These are phyloP conservation scores for Heliconius hortense DNA, from an alignment of 2,888 invertebrate species.

Conservation along the genomic window DNA sequence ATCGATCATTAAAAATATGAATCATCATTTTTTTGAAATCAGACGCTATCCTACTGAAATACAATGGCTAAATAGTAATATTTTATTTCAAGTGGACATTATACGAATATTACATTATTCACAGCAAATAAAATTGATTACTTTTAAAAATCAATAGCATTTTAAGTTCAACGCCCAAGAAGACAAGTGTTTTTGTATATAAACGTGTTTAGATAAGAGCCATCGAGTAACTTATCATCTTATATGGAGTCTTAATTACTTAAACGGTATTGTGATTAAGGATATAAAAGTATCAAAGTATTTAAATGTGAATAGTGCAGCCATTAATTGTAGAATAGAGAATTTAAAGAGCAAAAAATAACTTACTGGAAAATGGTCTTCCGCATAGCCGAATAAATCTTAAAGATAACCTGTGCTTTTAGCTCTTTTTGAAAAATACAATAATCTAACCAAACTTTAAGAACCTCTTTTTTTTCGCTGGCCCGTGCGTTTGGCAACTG, in stretches of 20 bases:
- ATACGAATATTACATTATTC: neutral
- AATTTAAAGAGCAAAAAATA: neutral
- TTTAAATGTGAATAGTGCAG: neutral
- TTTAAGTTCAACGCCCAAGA: conserved; percentile 37
- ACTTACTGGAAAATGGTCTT: neutral
- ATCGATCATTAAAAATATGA: too few species aligned
- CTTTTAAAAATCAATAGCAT: conserved; percentile 10
- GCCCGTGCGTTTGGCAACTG: too few species aligned
- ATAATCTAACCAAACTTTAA: too few species aligned
- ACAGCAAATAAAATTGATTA: neutral
- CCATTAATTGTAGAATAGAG: neutral
- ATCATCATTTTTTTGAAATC: too few species aligned
- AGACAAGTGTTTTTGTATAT: conserved; percentile 37
- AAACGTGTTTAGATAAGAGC: conserved; percentile 40
- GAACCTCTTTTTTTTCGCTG: too few species aligned
- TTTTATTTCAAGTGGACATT: neutral
- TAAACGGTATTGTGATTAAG: conserved; percentile 3
- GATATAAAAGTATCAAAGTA: neutral
- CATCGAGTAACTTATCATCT: conserved; percentile 25
- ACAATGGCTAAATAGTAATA: neutral
- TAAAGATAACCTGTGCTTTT: neutral
- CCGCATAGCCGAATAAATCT: neutral
- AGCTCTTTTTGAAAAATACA: too few species aligned
- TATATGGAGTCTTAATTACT: conserved; percentile 13
- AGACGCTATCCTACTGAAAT: too few species aligned